Conservation (phyloP, 2,797 vertebrate genomes). For the Tachyglossus aculeatus region DNA sequence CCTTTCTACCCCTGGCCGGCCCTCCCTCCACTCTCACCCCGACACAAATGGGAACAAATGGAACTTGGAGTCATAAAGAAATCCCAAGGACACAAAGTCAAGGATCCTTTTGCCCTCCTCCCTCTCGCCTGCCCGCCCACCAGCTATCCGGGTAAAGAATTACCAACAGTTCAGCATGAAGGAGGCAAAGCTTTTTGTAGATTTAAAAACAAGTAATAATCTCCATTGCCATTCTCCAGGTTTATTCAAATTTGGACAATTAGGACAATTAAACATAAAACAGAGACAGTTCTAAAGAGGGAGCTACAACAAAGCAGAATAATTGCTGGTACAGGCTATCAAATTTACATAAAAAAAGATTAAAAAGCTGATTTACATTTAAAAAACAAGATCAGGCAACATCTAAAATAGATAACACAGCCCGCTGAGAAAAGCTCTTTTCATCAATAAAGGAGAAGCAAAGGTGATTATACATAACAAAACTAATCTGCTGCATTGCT, state of each 20-base stretch:
- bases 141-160: conserved; percentile 51
- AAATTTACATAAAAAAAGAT: conserved; percentile 75
- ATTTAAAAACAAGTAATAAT: conserved; percentile 68
- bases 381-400: conserved; percentile 52
- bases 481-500: conserved; percentile 74
- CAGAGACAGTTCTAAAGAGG: conserved; percentile 59
- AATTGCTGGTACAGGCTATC: conserved; percentile 72
- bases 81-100: conserved; percentile 49
- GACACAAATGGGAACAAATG: conserved; percentile 57
- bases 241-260: conserved; percentile 76
- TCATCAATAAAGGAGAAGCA: conserved; percentile 68
- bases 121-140: conserved; percentile 57
- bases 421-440: conserved; percentile 73
- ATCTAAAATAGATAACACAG: conserved; percentile 71
- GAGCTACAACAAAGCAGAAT: conserved; percentile 65
- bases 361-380: conserved; percentile 75
- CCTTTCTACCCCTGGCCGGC: no score
- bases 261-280: conserved; percentile 73
- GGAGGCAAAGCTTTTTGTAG: conserved; percentile 47
- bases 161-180: conserved; percentile 39
- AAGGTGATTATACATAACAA: conserved; percentile 76
- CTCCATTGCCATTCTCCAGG: conserved; percentile 56
- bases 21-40: no score
- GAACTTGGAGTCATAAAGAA: conserved; percentile 50
- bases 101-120: conserved; percentile 61